Conservation (phyloP, 2,797 vertebrate species). For the Geotrypetes seraphini region DNA sequence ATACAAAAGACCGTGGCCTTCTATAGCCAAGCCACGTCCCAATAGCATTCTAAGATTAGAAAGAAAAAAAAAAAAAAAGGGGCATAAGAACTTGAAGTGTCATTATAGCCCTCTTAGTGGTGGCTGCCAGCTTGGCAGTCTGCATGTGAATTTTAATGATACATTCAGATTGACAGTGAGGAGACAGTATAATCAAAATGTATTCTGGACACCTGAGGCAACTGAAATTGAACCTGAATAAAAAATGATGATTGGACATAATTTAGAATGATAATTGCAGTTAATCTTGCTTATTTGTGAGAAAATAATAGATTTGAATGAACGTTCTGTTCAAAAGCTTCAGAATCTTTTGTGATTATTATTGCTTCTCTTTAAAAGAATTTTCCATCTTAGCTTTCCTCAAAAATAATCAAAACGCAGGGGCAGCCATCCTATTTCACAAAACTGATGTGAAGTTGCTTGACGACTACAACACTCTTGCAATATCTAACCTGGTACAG, state of each 20-base stretch:
- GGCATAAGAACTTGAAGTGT: not conserved
- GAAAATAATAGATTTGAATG: constrained; percentile 20
- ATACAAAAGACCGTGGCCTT: not conserved
- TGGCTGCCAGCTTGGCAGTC: not conserved
- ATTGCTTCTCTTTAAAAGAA: not conserved
- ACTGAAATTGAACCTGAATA: constrained; percentile 27
- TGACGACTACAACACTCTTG: too few relatives aligned
- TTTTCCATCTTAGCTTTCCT: constrained; percentile 16
- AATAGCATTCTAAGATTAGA: not conserved
- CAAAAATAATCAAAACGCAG: constrained; percentile 6
- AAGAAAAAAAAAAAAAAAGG: not conserved
- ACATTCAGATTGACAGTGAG: constrained; percentile 9
- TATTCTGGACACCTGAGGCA: constrained; percentile 33
- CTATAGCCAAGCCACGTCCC: not conserved
- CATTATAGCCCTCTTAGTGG: not conserved
- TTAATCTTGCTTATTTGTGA: constrained; percentile 27
- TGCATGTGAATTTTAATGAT: not conserved
- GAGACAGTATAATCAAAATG: constrained; percentile 14
- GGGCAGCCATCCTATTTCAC: not conserved
- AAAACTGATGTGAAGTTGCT: too few relatives aligned
- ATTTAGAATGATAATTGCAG: constrained; percentile 30
- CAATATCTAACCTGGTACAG: too few relatives aligned
- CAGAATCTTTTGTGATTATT: constrained; percentile 1
- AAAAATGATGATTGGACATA: constrained; percentile 25
- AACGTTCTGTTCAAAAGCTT: constrained; percentile 10